These are phyloP conservation scores for Chrysopa pallens DNA, from an alignment of 1,140 invertebrate species.

Conservation along the genomic window DNA sequence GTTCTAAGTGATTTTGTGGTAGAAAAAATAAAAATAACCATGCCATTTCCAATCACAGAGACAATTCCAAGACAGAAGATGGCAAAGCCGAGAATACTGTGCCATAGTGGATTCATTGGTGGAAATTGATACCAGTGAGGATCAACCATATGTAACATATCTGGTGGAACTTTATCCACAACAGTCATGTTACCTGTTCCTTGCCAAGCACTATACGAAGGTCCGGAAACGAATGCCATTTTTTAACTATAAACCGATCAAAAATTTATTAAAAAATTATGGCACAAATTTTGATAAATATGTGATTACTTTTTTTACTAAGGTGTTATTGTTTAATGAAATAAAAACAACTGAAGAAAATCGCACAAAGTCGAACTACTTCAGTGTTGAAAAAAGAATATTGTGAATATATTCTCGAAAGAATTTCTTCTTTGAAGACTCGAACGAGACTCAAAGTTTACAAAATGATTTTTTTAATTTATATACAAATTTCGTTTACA, in stretches of 20 bases:
- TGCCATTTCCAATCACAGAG: slow-evolving; percentile 56
- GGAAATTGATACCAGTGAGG: slow-evolving; percentile 57
- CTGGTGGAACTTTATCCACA: slow-evolving; percentile 49
- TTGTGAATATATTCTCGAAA: no score
- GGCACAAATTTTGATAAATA: neutral
- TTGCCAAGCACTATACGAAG: slow-evolving; percentile 7
- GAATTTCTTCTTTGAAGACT: neutral
- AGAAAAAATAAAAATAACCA: slow-evolving; percentile 73
- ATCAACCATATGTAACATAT: slow-evolving; percentile 56
- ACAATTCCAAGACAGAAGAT: slow-evolving; percentile 53
- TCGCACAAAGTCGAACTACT: slow-evolving; percentile 3
- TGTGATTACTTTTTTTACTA: neutral
- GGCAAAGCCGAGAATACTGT: slow-evolving; percentile 54
- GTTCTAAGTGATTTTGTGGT: slow-evolving; percentile 58
- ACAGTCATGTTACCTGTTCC: slow-evolving; percentile 43
- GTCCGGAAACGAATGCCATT: neutral
- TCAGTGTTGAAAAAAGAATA: neutral
- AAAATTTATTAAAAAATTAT: neutral
- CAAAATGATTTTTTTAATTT: neutral
- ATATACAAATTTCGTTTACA: neutral
- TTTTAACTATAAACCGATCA: neutral
- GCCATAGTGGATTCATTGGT: slow-evolving; percentile 62
- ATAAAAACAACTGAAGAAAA: slow-evolving; percentile 2
- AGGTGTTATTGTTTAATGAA: neutral
- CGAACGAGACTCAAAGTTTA: neutral